Evolutionary conservation across 2,797 vertebrate species (phyloP).

Genomic region (Zonotrichia albicollis): DNA sequence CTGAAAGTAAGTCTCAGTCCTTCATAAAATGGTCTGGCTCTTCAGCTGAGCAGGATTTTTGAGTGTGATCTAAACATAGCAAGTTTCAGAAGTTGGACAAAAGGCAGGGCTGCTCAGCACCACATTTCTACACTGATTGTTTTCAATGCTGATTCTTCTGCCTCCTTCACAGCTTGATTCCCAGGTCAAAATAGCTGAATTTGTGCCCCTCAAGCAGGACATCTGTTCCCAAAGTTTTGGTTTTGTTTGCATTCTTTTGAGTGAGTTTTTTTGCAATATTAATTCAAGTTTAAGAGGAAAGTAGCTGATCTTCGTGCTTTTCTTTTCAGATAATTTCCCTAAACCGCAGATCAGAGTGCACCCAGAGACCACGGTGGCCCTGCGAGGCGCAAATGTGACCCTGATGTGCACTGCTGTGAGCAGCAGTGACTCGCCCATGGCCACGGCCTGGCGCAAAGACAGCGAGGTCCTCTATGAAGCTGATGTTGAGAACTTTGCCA

Average conservation of each 20-base stretch:
- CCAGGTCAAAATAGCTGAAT: not conserved
- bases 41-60: not conserved
- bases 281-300: not conserved
- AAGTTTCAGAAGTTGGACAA: not conserved
- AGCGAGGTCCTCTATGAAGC: conserved; percentile 78
- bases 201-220: not conserved
- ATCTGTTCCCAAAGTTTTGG: not conserved
- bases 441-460: conserved; percentile 81
- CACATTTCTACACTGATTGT: not conserved
- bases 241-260: not conserved
- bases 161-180: not conserved
- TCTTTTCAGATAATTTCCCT: conserved; percentile 79
- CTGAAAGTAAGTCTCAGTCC: not conserved
- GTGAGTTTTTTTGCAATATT: not conserved
- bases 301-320: not conserved
- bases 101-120: not conserved
- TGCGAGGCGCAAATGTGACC: conserved; percentile 79
- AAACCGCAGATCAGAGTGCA: conserved; percentile 81
- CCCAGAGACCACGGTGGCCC: conserved; percentile 76
- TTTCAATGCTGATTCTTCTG: not conserved
- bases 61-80: not conserved
- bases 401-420: conserved; percentile 78
- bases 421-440: conserved; percentile 83
- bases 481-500: conserved; percentile 79
- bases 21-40: not conserved